Percentiles rank a stretch among this genome's conserved stretches.
phyloP scores from a whole-genome alignment of 2,113 vertebrate genomes.

The Grantiella picta region DNA sequence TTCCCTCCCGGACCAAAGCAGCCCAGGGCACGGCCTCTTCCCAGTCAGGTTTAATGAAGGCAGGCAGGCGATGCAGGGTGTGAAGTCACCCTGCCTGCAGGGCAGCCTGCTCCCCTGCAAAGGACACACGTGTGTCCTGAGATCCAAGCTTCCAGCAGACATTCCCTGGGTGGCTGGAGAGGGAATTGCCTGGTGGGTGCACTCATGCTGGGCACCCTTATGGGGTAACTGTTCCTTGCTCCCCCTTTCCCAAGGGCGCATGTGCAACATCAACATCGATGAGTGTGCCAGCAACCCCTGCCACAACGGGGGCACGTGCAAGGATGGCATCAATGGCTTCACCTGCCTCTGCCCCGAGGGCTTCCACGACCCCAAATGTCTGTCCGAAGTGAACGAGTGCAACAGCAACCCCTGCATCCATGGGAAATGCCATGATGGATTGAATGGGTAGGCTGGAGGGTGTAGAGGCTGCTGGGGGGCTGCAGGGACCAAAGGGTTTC shows the following conservation, averaged over 20 bases:
- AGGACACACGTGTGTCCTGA: neutral
- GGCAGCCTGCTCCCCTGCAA: neutral
- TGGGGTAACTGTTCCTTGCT: neutral
- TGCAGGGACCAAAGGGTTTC: neutral
- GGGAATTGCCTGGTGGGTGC: fast-evolving
- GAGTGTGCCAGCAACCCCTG: slow-evolving; percentile 88
- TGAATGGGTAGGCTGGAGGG: slow-evolving; percentile 81
- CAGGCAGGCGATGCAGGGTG: slow-evolving; percentile 39
- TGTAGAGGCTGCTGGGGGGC: neutral
- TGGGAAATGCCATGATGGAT: slow-evolving; percentile 83
- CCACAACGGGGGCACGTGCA: slow-evolving; percentile 90
- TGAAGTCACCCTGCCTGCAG: slow-evolving; percentile 26
- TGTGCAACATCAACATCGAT: slow-evolving; percentile 91
- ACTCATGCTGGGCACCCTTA: fast-evolving
- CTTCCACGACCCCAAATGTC: slow-evolving; percentile 87
- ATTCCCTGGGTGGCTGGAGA: fast-evolving
- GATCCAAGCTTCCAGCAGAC: neutral
- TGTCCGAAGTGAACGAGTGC: slow-evolving; percentile 92
- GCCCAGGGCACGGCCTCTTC: slow-evolving; percentile 31
- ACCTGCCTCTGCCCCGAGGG: slow-evolving; percentile 90
- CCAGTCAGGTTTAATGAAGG: slow-evolving; percentile 59
- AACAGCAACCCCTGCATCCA: slow-evolving; percentile 94
- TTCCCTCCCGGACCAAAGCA: neutral
- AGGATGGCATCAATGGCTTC: slow-evolving; percentile 85
- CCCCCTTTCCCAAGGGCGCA: slow-evolving; percentile 75